Evolutionary conservation across 2,888 invertebrate genomes (phyloP).

Genomic region (Campoplex capitator): DNA sequence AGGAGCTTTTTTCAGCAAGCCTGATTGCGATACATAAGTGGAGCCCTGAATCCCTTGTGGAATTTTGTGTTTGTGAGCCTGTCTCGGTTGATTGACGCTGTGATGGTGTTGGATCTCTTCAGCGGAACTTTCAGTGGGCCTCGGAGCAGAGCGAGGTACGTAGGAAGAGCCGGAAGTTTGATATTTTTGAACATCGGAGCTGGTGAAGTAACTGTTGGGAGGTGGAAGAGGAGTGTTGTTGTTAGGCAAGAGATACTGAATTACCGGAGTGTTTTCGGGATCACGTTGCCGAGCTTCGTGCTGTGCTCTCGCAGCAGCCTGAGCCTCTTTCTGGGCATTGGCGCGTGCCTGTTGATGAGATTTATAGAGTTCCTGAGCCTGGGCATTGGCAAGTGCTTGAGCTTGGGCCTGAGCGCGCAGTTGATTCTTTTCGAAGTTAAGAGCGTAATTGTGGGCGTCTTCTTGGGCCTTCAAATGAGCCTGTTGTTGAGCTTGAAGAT

Average conservation of each 20-base stretch:
- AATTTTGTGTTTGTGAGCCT: constrained; percentile 79
- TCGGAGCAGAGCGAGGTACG: constrained; percentile 78
- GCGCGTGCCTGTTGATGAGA: constrained; percentile 78
- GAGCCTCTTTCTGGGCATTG: constrained; percentile 80
- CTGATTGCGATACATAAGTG: constrained; percentile 80
- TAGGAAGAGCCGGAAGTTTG: constrained; percentile 80
- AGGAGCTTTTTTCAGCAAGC: constrained; percentile 80
- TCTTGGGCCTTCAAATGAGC: constrained; percentile 82
- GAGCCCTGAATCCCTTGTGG: constrained; percentile 76
- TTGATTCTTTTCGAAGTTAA: constrained; percentile 82
- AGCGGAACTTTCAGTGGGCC: constrained; percentile 67
- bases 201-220: constrained; percentile 79
- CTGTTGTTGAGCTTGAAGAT: constrained; percentile 81
- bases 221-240: constrained; percentile 62
- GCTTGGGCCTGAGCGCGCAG: constrained; percentile 81
- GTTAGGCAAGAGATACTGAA: constrained; percentile 79
- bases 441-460: constrained; percentile 79
- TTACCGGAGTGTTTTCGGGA: constrained; percentile 79
- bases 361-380: constrained; percentile 81
- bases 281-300: constrained; percentile 77
- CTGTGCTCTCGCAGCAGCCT: constrained; percentile 79
- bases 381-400: constrained; percentile 82
- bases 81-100: constrained; percentile 78
- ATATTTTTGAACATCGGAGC: constrained; percentile 79
- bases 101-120: constrained; percentile 72